These are phyloP conservation scores for Limenitis arthemis DNA, from an alignment of 2,888 invertebrate species.

Conservation along the genomic window DNA sequence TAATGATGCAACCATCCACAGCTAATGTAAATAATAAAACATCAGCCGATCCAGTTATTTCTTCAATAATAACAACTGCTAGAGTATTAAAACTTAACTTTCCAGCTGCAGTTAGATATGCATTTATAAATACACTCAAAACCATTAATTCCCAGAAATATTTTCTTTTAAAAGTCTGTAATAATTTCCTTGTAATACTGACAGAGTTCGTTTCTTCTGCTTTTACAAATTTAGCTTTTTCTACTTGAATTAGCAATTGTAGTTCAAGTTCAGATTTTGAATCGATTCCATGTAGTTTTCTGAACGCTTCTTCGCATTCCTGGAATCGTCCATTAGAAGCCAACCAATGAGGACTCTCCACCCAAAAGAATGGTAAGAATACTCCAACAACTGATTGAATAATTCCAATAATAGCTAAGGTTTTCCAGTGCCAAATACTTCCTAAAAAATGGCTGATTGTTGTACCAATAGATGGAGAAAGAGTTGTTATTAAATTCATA, in stretches of 20 bases:
- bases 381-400: constrained; percentile 10
- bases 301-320: constrained; percentile 18
- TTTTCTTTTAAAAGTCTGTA: constrained; percentile 11
- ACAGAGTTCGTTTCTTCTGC: neutral
- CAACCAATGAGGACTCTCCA: constrained; percentile 27
- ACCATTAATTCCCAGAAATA: constrained; percentile 19
- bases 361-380: constrained; percentile 18
- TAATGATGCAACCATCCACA: constrained; percentile 17
- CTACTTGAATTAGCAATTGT: constrained; percentile 21
- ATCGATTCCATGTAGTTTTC: constrained; percentile 4
- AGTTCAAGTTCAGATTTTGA: constrained; percentile 14
- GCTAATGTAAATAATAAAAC: constrained; percentile 18
- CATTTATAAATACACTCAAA: constrained; percentile 10
- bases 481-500: constrained; percentile 17
- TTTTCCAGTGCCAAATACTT: constrained; percentile 21
- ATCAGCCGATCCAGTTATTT: constrained; percentile 20
- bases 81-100: constrained; percentile 19
- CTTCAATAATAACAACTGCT: constrained; percentile 19
- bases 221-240: constrained; percentile 14
- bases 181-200: constrained; percentile 2
- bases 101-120: constrained; percentile 20
- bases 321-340: constrained; percentile 24
- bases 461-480: constrained; percentile 19
- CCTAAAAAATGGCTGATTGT: constrained; percentile 16
- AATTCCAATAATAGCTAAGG: constrained; percentile 18